These are phyloP conservation scores for Corvus moneduloides DNA, from an alignment of 2,113 vertebrate species.

Conservation along the genomic window DNA sequence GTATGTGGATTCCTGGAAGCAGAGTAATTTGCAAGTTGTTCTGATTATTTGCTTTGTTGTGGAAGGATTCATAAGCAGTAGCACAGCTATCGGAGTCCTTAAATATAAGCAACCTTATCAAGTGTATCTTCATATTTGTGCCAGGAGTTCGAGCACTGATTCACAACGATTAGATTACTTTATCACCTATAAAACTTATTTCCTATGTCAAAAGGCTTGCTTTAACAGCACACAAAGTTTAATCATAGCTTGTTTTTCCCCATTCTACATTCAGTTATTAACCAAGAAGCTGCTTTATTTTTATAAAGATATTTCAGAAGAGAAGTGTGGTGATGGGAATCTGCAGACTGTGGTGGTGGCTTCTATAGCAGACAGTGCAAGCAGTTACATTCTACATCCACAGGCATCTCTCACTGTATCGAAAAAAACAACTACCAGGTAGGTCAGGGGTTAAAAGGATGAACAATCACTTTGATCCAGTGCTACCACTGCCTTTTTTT, in stretches of 20 bases:
- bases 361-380: slow-evolving; percentile 61
- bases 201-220: not conserved
- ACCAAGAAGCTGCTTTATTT: not conserved
- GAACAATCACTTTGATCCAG: not conserved
- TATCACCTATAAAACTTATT: not conserved
- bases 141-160: not conserved
- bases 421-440: slow-evolving; percentile 66
- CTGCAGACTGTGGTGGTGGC: slow-evolving; percentile 66
- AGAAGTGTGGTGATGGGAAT: slow-evolving; percentile 63
- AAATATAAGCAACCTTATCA: not conserved
- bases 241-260: not conserved
- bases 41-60: not conserved
- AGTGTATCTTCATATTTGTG: not conserved
- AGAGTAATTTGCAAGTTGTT: not conserved
- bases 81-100: not conserved
- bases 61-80: not conserved
- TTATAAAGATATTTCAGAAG: slow-evolving; percentile 68
- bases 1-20: not conserved
- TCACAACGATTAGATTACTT: not conserved
- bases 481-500: not conserved
- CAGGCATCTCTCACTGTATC: slow-evolving; percentile 56
- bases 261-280: not conserved
- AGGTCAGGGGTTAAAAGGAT: not conserved
- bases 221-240: not conserved
- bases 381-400: slow-evolving; percentile 65